Percentiles rank a stretch among this genome's conserved stretches.
phyloP scores from a whole-genome alignment of 2,888 invertebrate genomes.

The Sepiola atlantica region DNA sequence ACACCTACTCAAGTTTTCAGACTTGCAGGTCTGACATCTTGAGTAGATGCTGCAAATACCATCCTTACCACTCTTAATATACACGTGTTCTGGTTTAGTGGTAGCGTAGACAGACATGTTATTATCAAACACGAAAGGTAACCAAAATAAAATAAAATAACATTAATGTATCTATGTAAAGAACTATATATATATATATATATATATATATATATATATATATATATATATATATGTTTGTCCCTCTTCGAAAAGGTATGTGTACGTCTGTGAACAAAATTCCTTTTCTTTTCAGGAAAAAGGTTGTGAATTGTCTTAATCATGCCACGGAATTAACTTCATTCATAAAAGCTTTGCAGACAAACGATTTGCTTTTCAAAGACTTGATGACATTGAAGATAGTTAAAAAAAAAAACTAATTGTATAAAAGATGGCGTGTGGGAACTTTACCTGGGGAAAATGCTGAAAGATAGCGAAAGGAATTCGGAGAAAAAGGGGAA shows the following conservation, averaged over 20 bases:
- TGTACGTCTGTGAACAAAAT: background rate
- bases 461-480: background rate
- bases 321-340: background rate
- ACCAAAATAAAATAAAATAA: too few species aligned
- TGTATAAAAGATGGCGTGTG: too few species aligned
- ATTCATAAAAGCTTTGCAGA: background rate
- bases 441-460: background rate
- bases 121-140: too few species aligned
- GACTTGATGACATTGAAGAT: background rate
- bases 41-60: too few species aligned
- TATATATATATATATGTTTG: background rate
- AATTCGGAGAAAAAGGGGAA: background rate
- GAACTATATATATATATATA: too few species aligned
- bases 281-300: background rate
- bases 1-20: too few species aligned
- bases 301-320: background rate
- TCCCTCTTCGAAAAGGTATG: too few species aligned
- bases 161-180: too few species aligned
- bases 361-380: background rate
- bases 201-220: background rate
- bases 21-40: too few species aligned
- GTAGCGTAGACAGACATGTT: too few species aligned
- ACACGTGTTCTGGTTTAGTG: too few species aligned
- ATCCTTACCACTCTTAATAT: too few species aligned
- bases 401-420: background rate